phyloP scores from a whole-genome alignment of 2,888 invertebrate genomes.

The Drosophila birchii region DNA sequence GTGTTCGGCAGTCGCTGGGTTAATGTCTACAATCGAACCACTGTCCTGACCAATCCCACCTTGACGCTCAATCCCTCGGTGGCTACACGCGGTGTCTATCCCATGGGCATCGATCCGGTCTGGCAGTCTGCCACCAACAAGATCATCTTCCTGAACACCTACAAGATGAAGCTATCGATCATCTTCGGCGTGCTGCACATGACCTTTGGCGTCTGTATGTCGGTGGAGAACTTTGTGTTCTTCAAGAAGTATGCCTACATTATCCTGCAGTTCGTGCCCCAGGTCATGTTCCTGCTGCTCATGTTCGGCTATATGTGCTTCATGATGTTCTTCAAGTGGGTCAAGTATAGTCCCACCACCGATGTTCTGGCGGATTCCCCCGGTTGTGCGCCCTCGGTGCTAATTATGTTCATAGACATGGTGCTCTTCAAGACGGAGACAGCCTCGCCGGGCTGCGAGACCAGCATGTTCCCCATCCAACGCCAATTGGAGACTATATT shows the following conservation, averaged over 20 bases:
- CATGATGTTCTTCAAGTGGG: constrained; percentile 96
- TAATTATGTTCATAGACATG: constrained; percentile 92
- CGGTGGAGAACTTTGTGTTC: constrained; percentile 91
- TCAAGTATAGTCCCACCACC: constrained; percentile 87
- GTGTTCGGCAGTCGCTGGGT: constrained; percentile 95
- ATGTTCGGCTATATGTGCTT: constrained; percentile 96
- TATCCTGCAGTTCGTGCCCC: constrained; percentile 94
- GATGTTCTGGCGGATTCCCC: constrained; percentile 81
- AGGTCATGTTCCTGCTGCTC: constrained; percentile 92
- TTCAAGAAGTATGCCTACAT: constrained; percentile 89
- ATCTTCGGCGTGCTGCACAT: constrained; percentile 96
- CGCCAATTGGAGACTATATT: constrained; percentile 90
- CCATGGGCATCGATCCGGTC: constrained; percentile 92
- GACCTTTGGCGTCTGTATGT: constrained; percentile 95
- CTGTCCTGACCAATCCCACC: constrained; percentile 85
- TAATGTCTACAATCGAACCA: constrained; percentile 86
- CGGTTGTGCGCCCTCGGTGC: constrained; percentile 89
- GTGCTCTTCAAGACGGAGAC: constrained; percentile 87
- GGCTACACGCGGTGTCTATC: constrained; percentile 86
- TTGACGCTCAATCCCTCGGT: constrained; percentile 88
- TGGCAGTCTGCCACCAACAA: constrained; percentile 93
- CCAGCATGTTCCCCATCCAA: constrained; percentile 89
- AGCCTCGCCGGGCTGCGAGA: constrained; percentile 85
- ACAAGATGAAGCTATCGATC: constrained; percentile 98
- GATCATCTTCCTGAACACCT: constrained; percentile 96